Percentiles rank a stretch among this genome's conserved stretches.
Evolutionary conservation across 2,797 vertebrate genomes (phyloP).

Genomic region (Hydrolagus colliei): DNA sequence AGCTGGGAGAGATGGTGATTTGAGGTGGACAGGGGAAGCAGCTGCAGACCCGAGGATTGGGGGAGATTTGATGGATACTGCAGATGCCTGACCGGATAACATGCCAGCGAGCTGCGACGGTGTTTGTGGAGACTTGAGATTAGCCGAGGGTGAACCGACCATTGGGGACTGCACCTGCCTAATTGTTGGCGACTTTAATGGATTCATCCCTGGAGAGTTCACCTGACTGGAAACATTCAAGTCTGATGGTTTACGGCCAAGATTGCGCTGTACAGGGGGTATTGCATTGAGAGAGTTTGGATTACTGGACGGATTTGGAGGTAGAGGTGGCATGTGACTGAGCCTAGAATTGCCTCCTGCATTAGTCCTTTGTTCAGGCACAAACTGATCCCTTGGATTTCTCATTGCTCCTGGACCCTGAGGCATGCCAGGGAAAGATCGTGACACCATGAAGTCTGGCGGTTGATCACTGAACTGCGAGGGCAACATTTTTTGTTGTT

Average conservation of each 20-base stretch:
- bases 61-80: slow-evolving; percentile 92
- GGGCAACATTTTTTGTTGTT: slow-evolving; percentile 81
- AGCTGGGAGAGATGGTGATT: slow-evolving; percentile 93
- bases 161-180: slow-evolving; percentile 97
- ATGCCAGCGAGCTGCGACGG: slow-evolving; percentile 96
- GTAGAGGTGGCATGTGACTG: slow-evolving; percentile 87
- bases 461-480: slow-evolving; percentile 80
- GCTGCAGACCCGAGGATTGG: slow-evolving; percentile 96
- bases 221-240: slow-evolving; percentile 83
- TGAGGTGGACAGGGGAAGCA: slow-evolving; percentile 97
- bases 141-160: slow-evolving; percentile 94
- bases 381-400: slow-evolving; percentile 80
- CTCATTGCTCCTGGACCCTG: slow-evolving; percentile 64
- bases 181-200: slow-evolving; percentile 90
- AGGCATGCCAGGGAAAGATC: slow-evolving; percentile 78
- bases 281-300: slow-evolving; percentile 68
- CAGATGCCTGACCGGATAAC: slow-evolving; percentile 81
- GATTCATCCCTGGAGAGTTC: slow-evolving; percentile 91
- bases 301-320: slow-evolving; percentile 68
- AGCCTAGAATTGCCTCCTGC: slow-evolving; percentile 75
- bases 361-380: slow-evolving; percentile 90
- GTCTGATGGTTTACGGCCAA: slow-evolving; percentile 88
- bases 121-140: slow-evolving; percentile 96
- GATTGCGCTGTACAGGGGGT: slow-evolving; percentile 64
- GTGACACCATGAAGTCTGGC: slow-evolving; percentile 86